These are phyloP conservation scores for Lota lota DNA, from an alignment of 2,113 vertebrate genomes.

Conservation along the genomic window DNA sequence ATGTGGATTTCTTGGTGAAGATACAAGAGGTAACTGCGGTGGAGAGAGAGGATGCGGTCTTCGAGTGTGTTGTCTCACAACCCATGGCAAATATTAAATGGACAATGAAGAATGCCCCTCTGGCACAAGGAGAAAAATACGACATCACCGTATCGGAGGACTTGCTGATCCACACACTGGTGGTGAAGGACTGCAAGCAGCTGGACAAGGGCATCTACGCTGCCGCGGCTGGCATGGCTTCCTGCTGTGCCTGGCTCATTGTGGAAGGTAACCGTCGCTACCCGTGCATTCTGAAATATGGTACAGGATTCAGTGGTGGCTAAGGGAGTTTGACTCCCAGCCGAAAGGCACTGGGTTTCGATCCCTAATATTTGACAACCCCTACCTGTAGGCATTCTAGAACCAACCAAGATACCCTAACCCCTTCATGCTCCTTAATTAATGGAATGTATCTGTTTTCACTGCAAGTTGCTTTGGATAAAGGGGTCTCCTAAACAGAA, in stretches of 20 bases:
- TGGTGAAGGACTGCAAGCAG: constrained; percentile 68
- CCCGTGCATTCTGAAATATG: neutral
- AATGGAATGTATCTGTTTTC: no score
- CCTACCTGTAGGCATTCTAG: no score
- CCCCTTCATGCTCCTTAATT: no score
- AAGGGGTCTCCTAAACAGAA: no score
- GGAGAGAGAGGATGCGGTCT: constrained; percentile 73
- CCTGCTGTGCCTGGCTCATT: constrained; percentile 83
- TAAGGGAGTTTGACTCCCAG: no score
- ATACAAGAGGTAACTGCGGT: constrained; percentile 71
- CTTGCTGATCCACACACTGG: constrained; percentile 78
- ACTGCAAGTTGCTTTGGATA: no score
- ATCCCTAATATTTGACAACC: no score
- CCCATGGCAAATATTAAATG: constrained; percentile 73
- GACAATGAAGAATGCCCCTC: constrained; percentile 70
- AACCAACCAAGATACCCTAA: no score
- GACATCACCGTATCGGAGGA: constrained; percentile 77
- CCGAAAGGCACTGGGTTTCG: no score
- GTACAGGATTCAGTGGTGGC: neutral
- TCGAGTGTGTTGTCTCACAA: constrained; percentile 74
- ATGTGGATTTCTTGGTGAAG: constrained; percentile 70
- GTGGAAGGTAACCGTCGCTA: constrained; percentile 73
- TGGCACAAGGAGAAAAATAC: constrained; percentile 73
- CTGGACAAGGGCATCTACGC: constrained; percentile 84
- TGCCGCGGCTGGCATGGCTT: constrained; percentile 66